These are phyloP conservation scores for Ceryle rudis DNA, from an alignment of 2,797 vertebrate species.

Conservation along the genomic window DNA sequence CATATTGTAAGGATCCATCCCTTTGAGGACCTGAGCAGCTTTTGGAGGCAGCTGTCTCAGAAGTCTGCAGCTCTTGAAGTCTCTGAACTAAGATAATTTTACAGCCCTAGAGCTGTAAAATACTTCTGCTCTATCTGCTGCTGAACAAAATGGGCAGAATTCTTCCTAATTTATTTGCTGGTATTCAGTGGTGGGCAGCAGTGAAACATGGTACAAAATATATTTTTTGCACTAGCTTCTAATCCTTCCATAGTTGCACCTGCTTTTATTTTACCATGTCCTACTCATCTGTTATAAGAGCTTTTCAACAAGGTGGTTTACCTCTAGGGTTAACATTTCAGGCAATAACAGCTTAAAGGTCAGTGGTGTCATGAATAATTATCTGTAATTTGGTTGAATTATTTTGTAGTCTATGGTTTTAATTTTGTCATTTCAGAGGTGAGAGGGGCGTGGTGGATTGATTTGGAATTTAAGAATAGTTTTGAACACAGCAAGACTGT, in stretches of 20 bases:
- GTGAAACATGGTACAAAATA: not conserved
- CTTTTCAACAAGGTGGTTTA: not conserved
- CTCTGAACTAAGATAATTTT: not conserved
- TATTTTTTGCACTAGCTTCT: not conserved
- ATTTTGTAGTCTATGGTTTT: not conserved
- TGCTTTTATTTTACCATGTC: not conserved
- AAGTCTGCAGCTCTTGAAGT: not conserved
- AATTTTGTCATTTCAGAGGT: not conserved
- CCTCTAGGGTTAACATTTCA: not conserved
- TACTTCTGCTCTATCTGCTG: rapidly evolving
- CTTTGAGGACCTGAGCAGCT: not conserved
- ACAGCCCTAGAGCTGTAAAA: not conserved
- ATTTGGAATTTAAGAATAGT: not conserved
- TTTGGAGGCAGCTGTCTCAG: rapidly evolving
- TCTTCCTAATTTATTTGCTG: not conserved
- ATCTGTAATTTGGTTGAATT: not conserved
- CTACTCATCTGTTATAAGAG: not conserved
- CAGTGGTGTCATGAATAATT: not conserved
- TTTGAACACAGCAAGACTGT: not conserved
- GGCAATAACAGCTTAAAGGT: not conserved
- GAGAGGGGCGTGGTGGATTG: not conserved
- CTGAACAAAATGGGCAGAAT: not conserved
- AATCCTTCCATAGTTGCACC: not conserved
- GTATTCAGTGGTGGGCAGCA: not conserved
- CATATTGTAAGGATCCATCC: not conserved